Percentiles rank a stretch among this genome's conserved stretches.
These are phyloP conservation scores for Dasyurus viverrinus DNA, from an alignment of 2,113 vertebrate species.

Conservation along the genomic window DNA sequence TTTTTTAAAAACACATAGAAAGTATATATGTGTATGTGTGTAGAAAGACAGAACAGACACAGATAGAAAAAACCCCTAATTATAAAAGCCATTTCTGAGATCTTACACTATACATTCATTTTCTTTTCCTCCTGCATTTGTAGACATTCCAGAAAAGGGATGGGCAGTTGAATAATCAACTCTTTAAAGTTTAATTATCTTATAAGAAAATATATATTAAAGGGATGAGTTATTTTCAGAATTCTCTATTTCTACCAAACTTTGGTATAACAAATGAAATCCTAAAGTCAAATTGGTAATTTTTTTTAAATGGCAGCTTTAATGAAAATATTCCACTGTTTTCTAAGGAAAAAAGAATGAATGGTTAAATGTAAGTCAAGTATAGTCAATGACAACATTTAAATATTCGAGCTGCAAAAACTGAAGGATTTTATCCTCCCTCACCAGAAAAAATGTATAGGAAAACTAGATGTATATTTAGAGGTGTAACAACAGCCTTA, in stretches of 20 bases:
- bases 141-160: background rate
- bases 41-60: too few relatives aligned
- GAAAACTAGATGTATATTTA: background rate
- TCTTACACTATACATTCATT: background rate
- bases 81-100: background rate
- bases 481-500: background rate
- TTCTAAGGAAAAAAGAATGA: conserved; percentile 57
- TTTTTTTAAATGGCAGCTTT: background rate
- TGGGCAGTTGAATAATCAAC: background rate
- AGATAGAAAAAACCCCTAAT: conserved; percentile 17
- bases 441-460: too few relatives aligned
- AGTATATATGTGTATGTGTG: too few relatives aligned
- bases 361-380: background rate
- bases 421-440: conserved; percentile 1
- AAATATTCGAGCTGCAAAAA: conserved; percentile 37
- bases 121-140: background rate
- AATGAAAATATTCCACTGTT: conserved; percentile 28
- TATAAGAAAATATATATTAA: background rate
- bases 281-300: conserved; percentile 35
- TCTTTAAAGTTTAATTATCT: conserved; percentile 34
- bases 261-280: conserved; percentile 39
- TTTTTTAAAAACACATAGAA: conserved; percentile 32
- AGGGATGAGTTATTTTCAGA: conserved; percentile 21
- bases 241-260: background rate
- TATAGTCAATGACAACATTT: conserved; percentile 32